Conservation (phyloP, 2,888 invertebrate genomes). For the Prosopocoilus inquinatus region DNA sequence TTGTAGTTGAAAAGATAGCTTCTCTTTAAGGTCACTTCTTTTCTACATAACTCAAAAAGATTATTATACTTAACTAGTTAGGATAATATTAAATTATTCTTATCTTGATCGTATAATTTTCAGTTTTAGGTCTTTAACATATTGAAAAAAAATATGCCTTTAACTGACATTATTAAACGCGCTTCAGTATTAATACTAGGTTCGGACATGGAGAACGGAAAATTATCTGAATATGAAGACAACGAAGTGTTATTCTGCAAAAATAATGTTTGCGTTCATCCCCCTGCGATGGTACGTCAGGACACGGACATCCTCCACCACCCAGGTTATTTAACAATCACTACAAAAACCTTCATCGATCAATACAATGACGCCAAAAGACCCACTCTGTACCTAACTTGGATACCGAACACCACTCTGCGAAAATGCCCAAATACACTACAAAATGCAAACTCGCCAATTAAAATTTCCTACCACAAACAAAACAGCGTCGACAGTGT, state of each 20-base stretch:
- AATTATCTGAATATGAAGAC: slow-evolving; percentile 69
- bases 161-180: slow-evolving; percentile 72
- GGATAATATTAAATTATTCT: too few species aligned
- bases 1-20: too few species aligned
- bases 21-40: too few species aligned
- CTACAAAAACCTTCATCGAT: slow-evolving; percentile 76
- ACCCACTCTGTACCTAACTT: slow-evolving; percentile 84
- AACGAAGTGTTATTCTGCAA: slow-evolving; percentile 88
- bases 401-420: slow-evolving; percentile 91
- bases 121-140: too few species aligned
- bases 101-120: too few species aligned
- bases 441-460: slow-evolving; percentile 25
- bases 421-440: slow-evolving; percentile 76
- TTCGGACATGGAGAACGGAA: slow-evolving; percentile 60
- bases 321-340: slow-evolving; percentile 89
- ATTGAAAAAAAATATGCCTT: slow-evolving; percentile 61
- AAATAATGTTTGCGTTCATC: slow-evolving; percentile 97
- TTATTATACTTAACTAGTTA: too few species aligned
- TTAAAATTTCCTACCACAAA: slow-evolving; percentile 46
- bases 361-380: slow-evolving; percentile 73
- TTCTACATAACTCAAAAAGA: too few species aligned
- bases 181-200: slow-evolving; percentile 80
- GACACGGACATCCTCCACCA: slow-evolving; percentile 84
- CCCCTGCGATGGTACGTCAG: slow-evolving; percentile 79
- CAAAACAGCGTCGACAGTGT: slow-evolving; percentile 47